Evolutionary conservation across 1,140 invertebrate genomes (phyloP), one percentile per base, ranked within the genome.

Genomic region (Drosophila repleta): DNA sequence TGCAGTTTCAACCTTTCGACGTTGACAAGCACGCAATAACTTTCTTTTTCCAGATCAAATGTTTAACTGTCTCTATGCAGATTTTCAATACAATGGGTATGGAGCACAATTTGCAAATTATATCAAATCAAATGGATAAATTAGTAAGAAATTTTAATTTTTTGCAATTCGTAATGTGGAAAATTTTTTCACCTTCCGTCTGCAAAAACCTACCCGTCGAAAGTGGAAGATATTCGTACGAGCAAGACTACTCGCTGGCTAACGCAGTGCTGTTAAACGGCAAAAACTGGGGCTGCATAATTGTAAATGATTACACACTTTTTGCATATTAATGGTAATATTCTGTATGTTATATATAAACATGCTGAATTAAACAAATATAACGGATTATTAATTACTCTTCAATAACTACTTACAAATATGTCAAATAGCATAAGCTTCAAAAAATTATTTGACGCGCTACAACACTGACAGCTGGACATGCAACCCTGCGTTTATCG

Each of bases 191-290:
- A 75, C 78, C 82, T 85, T 85, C 82, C 83, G 83, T 81, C 82
- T 87, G 82, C 82, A 72, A 87, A 85, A 87, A 87, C 83, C 82
- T 87, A 87, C 82, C 83, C 82, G 82, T 87, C 82, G 83, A 88
- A 87, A 87, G 85, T 87, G 82, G 66, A 77, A 85, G 71, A 84
- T 82, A 75, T 39, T 79, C 51, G 65, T 60, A 80, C 83, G 82
- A 87, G 67, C 67, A 41, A 21, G 52, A 46, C 20, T 13, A 76
- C 62, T 75, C 73, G 76, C 53, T 65, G 37, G 13, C 45, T 11
- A 8, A 13, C 6, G 0, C 32, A 73, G 79, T 84, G 78, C 57
- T 79, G 72, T 26, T 53, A 48, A 57, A 67, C 13, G 35, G 4
- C 43, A 11, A n/a, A 20, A 61, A 39, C n/a, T 20, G 8, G 55